Percentiles rank a stretch among this genome's conserved stretches.
These are phyloP conservation scores for Hystrix cristata DNA, from an alignment of 2,113 vertebrate species.

Conservation along the genomic window DNA sequence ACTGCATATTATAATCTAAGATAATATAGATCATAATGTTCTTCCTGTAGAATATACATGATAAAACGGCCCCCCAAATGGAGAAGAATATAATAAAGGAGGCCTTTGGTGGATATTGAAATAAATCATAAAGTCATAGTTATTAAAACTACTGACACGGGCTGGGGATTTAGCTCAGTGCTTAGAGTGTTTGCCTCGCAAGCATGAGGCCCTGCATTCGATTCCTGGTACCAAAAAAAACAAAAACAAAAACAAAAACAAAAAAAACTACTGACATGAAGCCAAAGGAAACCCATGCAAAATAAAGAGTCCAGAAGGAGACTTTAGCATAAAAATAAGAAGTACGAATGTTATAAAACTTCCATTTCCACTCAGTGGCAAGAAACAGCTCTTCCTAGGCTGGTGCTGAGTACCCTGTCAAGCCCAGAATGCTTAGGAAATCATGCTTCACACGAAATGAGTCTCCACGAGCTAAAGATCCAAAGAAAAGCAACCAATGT, in stretches of 20 bases:
- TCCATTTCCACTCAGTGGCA: background rate
- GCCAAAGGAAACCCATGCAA: background rate
- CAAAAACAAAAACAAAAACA: background rate
- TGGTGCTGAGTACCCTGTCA: background rate
- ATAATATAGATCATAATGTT: background rate
- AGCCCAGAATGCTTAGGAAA: background rate
- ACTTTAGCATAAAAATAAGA: background rate
- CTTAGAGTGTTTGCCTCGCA: too few relatives aligned
- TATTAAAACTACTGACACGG: background rate
- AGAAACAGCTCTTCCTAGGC: background rate
- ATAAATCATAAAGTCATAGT: background rate
- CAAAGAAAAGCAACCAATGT: background rate
- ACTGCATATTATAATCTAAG: background rate
- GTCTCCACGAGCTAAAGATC: background rate
- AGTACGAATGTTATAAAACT: background rate
- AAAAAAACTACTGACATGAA: background rate
- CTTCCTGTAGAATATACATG: background rate
- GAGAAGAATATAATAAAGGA: background rate
- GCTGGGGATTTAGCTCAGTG: too few relatives aligned
- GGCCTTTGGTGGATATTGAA: background rate
- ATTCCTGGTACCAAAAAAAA: too few relatives aligned
- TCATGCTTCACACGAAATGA: background rate
- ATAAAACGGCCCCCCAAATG: background rate
- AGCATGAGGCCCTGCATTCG: too few relatives aligned
- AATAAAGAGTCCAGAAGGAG: background rate